Conservation (phyloP, 2,797 vertebrate genomes). For the Trachops cirrhosus region DNA sequence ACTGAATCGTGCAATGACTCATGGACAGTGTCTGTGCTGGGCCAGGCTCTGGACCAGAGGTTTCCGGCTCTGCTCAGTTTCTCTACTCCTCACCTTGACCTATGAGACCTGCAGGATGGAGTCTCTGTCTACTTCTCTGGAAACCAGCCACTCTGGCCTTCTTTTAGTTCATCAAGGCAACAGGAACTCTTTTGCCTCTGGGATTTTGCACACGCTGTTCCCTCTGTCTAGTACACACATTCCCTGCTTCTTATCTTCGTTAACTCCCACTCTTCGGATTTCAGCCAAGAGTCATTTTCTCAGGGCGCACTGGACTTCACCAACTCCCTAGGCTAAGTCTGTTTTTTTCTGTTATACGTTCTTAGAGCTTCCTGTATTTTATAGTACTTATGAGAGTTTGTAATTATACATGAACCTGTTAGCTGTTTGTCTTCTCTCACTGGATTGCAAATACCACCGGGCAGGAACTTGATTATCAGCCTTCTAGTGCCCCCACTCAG, state of each 20-base stretch:
- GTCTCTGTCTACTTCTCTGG: not conserved
- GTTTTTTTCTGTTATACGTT: constrained; percentile 2
- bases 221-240: not conserved
- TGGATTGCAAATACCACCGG: constrained; percentile 5
- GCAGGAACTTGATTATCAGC: constrained; percentile 15
- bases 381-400: not conserved
- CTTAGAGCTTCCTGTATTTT: not conserved
- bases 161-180: not conserved
- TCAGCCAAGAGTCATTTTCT: not conserved
- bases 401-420: constrained; percentile 5
- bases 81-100: not conserved
- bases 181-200: not conserved
- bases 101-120: not conserved
- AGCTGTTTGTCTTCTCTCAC: constrained; percentile 1
- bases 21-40: not conserved
- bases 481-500: not conserved
- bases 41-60: not conserved
- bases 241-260: not conserved
- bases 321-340: not conserved
- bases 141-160: not conserved
- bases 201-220: constrained; percentile 1
- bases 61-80: not conserved
- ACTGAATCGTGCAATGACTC: not conserved
- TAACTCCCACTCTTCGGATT: constrained; percentile 13
- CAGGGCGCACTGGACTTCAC: not conserved